Base-by-base conservation (phyloP, 64 coral and sea anemone genomes). In the Dendrophyllia cribrosa region DNA sequence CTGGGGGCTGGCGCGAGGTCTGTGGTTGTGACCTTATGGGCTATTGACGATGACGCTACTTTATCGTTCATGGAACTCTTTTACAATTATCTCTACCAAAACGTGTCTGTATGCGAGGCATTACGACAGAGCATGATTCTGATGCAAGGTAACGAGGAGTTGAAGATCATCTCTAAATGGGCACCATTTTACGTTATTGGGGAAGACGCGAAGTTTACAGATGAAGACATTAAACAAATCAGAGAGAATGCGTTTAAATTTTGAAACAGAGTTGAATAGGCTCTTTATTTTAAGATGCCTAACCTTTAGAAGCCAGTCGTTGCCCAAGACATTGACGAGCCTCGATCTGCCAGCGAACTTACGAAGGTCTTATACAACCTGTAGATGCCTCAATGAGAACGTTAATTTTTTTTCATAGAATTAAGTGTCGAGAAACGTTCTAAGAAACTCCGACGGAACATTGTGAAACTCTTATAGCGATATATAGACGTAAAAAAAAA, bases 101-200 rank as follows among this genome's bases (percentile, higher is more conserved):
- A 66, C 56, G 6, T 62, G 56, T 66, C 79, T 14, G 56, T 43
- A 6, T 83, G 79, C 17, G 55, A 60, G 56, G 79, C 79, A 14
- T 43, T 62, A 83, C 24, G 21, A 45, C 24, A 45, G 19, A 78
- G 75, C 5, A 64, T 83, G 79, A 23, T 44, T 17, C 13, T 63
- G 8, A 83, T 83, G 79, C 79, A 49, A 59, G 62, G 79, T 1
- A 83, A 66, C 55, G 55, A 83, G 22, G 26, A 83, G 55, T 83
- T 83, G 23, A 83, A 83, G 62, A 49, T 23, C 6, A 50, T 66
- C 44, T 60, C 53, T 5, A 83, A 83, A 16, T 64, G 55, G 79
- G 79, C 79, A 13, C 79, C 79, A 61, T 83, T 83, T 49, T 63
- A 83, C 10, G 79, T 83, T 58, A 83, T 62, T 63, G 79, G 79